Percentiles rank a stretch among this genome's conserved stretches.
Conservation (phyloP, 2,113 vertebrate species). For the Malurus melanocephalus region DNA sequence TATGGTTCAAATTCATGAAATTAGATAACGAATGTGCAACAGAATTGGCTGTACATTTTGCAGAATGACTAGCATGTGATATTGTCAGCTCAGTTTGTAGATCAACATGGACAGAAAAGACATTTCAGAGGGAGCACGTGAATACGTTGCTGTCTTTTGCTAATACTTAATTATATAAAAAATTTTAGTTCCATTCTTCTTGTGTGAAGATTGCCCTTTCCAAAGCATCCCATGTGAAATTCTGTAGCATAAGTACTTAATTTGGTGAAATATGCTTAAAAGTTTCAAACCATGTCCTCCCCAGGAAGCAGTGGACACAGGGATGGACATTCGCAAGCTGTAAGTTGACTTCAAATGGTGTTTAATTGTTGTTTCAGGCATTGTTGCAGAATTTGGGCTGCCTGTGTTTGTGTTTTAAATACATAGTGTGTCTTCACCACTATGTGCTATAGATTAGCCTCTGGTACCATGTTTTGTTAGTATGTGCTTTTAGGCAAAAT, state of each 20-base stretch:
- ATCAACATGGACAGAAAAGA: not conserved
- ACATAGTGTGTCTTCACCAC: rapidly evolving
- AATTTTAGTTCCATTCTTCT: not conserved
- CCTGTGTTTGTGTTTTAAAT: not conserved
- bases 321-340: not conserved
- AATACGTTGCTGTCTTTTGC: not conserved
- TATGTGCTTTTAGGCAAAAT: not conserved
- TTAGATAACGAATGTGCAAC: not conserved
- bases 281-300: not conserved
- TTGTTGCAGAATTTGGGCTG: not conserved
- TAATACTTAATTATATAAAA: not conserved
- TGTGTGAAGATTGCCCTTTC: not conserved
- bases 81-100: not conserved
- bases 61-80: not conserved
- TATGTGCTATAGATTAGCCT: not conserved
- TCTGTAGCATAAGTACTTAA: not conserved
- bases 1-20: not conserved
- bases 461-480: not conserved
- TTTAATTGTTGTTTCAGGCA: not conserved
- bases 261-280: not conserved
- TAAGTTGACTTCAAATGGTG: not conserved
- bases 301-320: rapidly evolving
- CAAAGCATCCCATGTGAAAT: not conserved
- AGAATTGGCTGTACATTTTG: not conserved
- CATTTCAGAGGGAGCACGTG: not conserved